Base-by-base conservation (phyloP, 2,888 invertebrate species). In the Hydroisotoma schaefferi region DNA sequence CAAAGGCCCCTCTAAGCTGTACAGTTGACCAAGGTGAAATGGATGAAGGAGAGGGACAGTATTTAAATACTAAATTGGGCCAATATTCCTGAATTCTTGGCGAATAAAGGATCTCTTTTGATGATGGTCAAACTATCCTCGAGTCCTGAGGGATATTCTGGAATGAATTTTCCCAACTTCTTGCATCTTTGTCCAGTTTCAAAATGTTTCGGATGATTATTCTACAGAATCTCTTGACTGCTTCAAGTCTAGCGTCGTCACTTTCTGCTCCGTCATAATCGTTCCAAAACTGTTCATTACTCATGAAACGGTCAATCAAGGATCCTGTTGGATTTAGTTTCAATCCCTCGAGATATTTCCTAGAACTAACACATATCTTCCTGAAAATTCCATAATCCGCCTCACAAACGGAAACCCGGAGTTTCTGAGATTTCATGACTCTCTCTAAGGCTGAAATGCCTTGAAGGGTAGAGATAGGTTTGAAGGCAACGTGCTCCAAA, bases 401-500 rank as follows among this genome's bases (percentile, higher is more conserved):
- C 20, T 63, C 59, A 10, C 46, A 6, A 23, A 56, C 59, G n/a
- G 40, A 51, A 1, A 47, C 52, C 20, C 56, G 63, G 15, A 44
- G 33, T 43, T 37, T n/a, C 23, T 59, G 59, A 3, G 48, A 25
- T 37, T 57, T 63, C 37, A 59, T 23, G 12, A 37, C 43, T 28
- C 53, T 23, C 12, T 63, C 63, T 23, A 59, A 28, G 8, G 63
- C 59, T 15, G 57, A 52, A n/a, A 63, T 33, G 22, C 65, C 62
- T 56, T 65, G 65, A 20, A 55, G 28, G 10, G 49, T 53, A 2
- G 65, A 56, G 25, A 65, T 48, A 1, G 65, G 29, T 18, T 44
- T 33, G 22, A 65, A 18, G 1, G 61, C 65, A 18, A 55, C 51
- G n/a, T 59, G 20, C 20, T 59, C 57, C 4, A 59, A 25, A 15